phyloP scores from a whole-genome alignment of 1,140 invertebrate species.

The Drosophila obscura region DNA sequence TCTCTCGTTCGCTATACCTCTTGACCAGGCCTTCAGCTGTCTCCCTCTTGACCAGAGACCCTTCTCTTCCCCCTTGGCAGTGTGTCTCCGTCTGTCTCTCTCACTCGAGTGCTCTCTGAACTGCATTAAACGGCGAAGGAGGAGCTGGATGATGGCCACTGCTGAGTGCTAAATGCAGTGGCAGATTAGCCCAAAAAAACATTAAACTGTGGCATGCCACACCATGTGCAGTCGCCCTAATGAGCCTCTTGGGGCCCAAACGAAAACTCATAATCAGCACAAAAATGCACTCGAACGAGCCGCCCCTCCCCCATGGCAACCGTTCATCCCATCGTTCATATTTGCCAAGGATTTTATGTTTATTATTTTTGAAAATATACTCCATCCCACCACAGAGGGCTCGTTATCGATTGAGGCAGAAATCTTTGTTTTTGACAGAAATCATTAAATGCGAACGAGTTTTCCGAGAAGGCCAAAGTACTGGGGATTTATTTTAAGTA shows the following conservation, averaged over 20 bases:
- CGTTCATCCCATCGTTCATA: slow-evolving; percentile 1
- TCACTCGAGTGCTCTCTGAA: slow-evolving; percentile 43
- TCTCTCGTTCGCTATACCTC: not conserved
- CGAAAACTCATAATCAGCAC: slow-evolving; percentile 46
- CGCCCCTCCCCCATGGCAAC: too few relatives aligned
- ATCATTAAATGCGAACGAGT: not conserved
- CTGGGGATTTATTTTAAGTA: too few relatives aligned
- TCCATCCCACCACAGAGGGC: too few relatives aligned
- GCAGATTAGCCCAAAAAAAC: slow-evolving; percentile 37
- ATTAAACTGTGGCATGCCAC: slow-evolving; percentile 33
- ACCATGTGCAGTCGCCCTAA: slow-evolving; percentile 12
- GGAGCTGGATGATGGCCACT: slow-evolving; percentile 27
- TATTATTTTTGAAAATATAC: too few relatives aligned
- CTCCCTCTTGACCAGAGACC: not conserved
- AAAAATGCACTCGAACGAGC: slow-evolving; percentile 13
- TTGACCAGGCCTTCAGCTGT: too few relatives aligned
- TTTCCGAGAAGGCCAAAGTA: not conserved
- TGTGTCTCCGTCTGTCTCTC: too few relatives aligned
- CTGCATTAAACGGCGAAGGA: slow-evolving; percentile 51
- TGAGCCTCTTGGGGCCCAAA: slow-evolving; percentile 30
- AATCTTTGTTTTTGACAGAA: not conserved
- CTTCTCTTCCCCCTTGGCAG: slow-evolving; percentile 13
- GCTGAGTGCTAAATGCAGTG: slow-evolving; percentile 47
- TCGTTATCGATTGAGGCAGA: too few relatives aligned
- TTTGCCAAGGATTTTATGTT: not conserved